These are phyloP conservation scores for Chrysocyon brachyurus DNA, from an alignment of 2,797 vertebrate genomes.

Conservation along the genomic window DNA sequence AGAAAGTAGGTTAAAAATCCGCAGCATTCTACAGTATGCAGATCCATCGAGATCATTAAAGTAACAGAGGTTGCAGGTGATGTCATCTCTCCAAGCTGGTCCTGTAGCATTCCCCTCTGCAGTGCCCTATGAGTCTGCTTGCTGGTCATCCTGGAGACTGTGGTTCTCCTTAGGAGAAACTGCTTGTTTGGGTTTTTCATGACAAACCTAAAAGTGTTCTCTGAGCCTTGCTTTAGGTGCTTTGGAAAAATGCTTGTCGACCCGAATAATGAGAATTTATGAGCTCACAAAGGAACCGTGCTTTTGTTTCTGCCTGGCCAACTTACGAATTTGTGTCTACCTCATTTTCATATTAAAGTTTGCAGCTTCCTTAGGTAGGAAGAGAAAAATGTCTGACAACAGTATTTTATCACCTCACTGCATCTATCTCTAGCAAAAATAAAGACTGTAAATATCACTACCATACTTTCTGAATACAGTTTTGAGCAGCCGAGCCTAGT, in stretches of 20 bases:
- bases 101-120: neutral
- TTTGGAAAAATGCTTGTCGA: slow-evolving; percentile 69
- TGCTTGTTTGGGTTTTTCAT: slow-evolving; percentile 58
- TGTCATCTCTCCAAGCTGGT: no score
- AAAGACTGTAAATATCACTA: slow-evolving; percentile 81
- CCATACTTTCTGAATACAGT: slow-evolving; percentile 88
- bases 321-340: slow-evolving; percentile 93
- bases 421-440: slow-evolving; percentile 83
- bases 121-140: neutral
- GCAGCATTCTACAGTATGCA: neutral
- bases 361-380: slow-evolving; percentile 86
- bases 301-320: slow-evolving; percentile 87
- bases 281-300: slow-evolving; percentile 85
- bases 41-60: neutral
- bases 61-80: neutral
- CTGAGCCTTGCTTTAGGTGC: slow-evolving; percentile 66
- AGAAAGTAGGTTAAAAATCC: neutral
- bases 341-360: slow-evolving; percentile 91
- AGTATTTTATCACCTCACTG: slow-evolving; percentile 79
- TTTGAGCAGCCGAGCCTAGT: slow-evolving; percentile 92
- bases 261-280: slow-evolving; percentile 62
- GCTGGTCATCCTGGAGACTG: neutral
- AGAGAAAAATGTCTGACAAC: slow-evolving; percentile 77
- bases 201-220: slow-evolving; percentile 61
- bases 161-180: slow-evolving; percentile 32